phyloP scores from a whole-genome alignment of 2,797 vertebrate species.

The Spinus olivaceus region DNA sequence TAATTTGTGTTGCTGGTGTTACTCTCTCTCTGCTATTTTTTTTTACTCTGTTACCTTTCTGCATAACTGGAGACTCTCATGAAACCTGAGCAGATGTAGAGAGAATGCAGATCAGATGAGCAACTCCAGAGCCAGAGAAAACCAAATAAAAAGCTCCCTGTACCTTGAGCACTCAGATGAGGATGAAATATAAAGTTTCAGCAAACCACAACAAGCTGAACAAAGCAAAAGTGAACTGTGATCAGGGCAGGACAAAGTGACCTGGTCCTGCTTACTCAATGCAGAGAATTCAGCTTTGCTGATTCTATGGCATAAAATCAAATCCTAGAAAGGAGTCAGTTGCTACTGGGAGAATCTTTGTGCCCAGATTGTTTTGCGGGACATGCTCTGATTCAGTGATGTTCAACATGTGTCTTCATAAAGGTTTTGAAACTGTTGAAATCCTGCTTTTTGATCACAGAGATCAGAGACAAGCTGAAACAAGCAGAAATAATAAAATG shows the following conservation, averaged over 20 bases:
- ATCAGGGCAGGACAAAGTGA: not conserved
- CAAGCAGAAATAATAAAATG: not conserved
- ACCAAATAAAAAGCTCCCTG: not conserved
- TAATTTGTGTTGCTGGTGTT: not conserved
- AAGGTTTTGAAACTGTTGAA: not conserved
- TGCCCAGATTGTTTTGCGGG: not conserved
- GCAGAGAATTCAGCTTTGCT: not conserved
- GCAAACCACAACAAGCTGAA: not conserved
- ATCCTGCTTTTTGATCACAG: not conserved
- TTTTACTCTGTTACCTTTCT: not conserved
- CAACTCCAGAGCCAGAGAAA: not conserved
- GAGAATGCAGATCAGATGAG: not conserved
- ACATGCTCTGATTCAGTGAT: not conserved
- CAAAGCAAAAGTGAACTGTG: not conserved
- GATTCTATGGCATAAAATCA: not conserved
- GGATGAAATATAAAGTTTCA: not conserved
- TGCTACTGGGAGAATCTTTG: not conserved
- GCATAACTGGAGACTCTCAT: not conserved
- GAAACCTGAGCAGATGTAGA: not conserved
- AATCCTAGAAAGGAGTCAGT: not conserved
- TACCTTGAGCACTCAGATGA: not conserved
- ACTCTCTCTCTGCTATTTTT: not conserved
- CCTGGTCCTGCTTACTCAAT: not conserved
- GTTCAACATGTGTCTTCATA: not conserved
- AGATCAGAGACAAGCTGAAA: not conserved